Evolutionary conservation across 2,888 invertebrate species (phyloP), one percentile per base, ranked within the genome.

Genomic region (Drosophila robusta): DNA sequence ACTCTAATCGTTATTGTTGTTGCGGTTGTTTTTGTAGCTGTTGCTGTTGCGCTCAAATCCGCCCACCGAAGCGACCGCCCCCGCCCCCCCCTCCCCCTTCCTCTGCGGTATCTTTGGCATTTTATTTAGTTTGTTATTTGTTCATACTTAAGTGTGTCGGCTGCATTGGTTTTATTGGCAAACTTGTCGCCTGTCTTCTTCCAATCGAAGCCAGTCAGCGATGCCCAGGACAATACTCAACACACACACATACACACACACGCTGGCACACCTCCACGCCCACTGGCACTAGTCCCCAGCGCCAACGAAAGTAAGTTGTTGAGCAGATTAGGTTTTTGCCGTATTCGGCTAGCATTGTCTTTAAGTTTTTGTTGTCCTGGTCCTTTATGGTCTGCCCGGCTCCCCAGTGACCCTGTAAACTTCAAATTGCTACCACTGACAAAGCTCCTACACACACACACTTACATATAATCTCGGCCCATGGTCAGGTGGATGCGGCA

Each of bases 101-200:
- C 63, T 61, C 65, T 68, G 68, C 73, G 78, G 64, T 88, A 75
- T 83, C 85, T 87, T 61, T 75, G 75, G 64, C 78, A 72, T 89
- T 84, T 85, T 85, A 89, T 85, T 87, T 87, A 89, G 89, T 85
- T 85, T 87, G 70, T 87, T 85, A 89, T 85, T 85, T 89, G 89
- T 89, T 87, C 78, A 75, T 84, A 85, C 89, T 89, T 89, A 89
- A 85, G 89, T 85, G 78, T 89, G 87, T 85, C 70, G 78, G 75
- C 72, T 87, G 84, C 85, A 87, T 85, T 85, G 84, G 87, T 85
- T 85, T 85, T 85, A 84, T 89, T 89, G 75, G 85, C 73, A 87
- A 85, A 89, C 87, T 85, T 85, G 89, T 80, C 87, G 89, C 85
- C 75, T 85, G 87, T 89, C 84, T 70, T 87, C 89, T 87, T 87